Conservation (phyloP, 2,797 vertebrate species). For the Cetoscarus ocellatus region DNA sequence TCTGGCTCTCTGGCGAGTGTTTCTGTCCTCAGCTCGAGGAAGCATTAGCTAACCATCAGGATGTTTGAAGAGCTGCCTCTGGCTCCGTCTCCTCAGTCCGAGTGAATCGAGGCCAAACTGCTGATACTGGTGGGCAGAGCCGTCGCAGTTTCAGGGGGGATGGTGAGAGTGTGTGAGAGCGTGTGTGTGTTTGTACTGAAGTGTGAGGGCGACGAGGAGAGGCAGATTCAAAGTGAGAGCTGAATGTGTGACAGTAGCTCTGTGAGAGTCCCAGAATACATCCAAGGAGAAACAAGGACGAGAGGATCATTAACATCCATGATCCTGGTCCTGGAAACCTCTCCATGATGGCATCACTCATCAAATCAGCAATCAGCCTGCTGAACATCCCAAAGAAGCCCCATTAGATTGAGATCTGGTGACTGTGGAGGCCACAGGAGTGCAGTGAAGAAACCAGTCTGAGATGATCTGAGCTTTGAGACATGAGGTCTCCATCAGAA, state of each 20-base stretch:
- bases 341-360: too few species aligned
- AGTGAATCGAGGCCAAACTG: conserved; percentile 63
- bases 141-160: conserved; percentile 1
- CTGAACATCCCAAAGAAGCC: too few species aligned
- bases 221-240: conserved; percentile 8
- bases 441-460: too few species aligned
- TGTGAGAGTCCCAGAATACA: conserved; percentile 54
- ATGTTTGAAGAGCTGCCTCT: conserved; percentile 49
- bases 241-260: conserved; percentile 12
- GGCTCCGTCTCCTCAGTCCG: conserved; percentile 34
- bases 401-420: too few species aligned
- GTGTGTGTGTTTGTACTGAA: background rate
- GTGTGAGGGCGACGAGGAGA: conserved; percentile 1
- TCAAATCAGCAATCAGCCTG: too few species aligned
- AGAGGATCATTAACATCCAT: too few species aligned
- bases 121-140: conserved; percentile 21
- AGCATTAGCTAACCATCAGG: conserved; percentile 50
- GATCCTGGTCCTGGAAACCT: too few species aligned
- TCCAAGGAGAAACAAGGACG: conserved; percentile 23
- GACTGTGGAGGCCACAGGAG: too few species aligned
- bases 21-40: conserved; percentile 43
- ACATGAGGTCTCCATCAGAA: too few species aligned
- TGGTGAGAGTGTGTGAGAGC: background rate
- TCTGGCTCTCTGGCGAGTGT: conserved; percentile 2
- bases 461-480: too few species aligned